Evolutionary conservation across 2,888 invertebrate species (phyloP).

Genomic region (Campoplex capitator): DNA sequence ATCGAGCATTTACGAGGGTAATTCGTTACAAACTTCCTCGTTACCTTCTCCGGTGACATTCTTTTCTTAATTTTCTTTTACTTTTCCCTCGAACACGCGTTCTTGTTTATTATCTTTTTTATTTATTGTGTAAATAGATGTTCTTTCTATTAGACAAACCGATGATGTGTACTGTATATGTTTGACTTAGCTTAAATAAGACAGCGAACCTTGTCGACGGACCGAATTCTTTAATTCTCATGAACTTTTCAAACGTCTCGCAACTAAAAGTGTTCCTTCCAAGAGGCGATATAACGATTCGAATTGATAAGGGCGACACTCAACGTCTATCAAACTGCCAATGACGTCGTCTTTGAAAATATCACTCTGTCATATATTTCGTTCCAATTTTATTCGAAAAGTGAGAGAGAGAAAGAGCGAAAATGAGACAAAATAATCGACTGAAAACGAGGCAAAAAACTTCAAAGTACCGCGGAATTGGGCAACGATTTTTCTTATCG

Average conservation of each 20-base stretch:
- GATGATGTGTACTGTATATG: slow-evolving; percentile 54
- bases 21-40: slow-evolving; percentile 16
- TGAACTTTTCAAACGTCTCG: background rate
- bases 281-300: background rate
- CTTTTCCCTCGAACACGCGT: background rate
- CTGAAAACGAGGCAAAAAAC: background rate
- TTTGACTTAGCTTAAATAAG: slow-evolving; percentile 60
- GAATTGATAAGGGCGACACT: background rate
- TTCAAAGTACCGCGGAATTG: background rate
- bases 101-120: slow-evolving; percentile 38
- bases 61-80: slow-evolving; percentile 1
- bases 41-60: slow-evolving; percentile 33
- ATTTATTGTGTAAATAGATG: slow-evolving; percentile 69
- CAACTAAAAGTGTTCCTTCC: background rate
- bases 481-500: background rate
- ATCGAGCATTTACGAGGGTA: slow-evolving; percentile 5
- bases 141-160: slow-evolving; percentile 54
- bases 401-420: background rate
- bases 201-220: slow-evolving; percentile 27
- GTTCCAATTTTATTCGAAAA: background rate
- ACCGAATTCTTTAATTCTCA: background rate
- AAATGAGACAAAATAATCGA: background rate
- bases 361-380: background rate
- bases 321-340: background rate
- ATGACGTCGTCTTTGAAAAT: background rate